These are phyloP conservation scores for Gryllus bimaculatus DNA, from an alignment of 1,140 invertebrate species.

Conservation along the genomic window DNA sequence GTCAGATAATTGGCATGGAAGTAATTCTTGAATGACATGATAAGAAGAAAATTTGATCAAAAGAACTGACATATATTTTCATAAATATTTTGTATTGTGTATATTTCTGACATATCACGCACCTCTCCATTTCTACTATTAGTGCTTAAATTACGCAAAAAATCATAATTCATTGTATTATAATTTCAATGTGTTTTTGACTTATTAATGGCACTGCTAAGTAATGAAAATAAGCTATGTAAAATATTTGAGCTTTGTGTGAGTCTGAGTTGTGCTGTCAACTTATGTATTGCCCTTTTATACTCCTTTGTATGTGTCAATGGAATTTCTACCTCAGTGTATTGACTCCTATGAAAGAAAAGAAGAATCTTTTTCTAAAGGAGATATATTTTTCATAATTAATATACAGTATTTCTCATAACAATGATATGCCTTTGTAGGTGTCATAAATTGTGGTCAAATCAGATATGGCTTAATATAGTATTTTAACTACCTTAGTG, in stretches of 20 bases:
- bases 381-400: constrained; percentile 2
- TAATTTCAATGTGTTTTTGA: neutral
- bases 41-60: neutral
- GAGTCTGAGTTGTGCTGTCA: too few species aligned
- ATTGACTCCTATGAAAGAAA: neutral
- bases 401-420: constrained; percentile 1
- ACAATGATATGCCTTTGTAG: neutral
- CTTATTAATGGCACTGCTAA: too few species aligned
- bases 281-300: neutral
- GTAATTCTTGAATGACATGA: too few species aligned
- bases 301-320: neutral
- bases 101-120: neutral
- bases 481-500: neutral
- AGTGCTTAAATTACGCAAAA: too few species aligned
- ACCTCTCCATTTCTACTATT: too few species aligned
- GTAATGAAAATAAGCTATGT: too few species aligned
- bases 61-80: neutral
- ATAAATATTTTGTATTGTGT: neutral
- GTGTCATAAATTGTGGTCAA: neutral
- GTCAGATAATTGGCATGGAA: too few species aligned
- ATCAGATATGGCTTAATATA: neutral
- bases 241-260: too few species aligned
- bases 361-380: neutral
- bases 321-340: constrained; percentile 4
- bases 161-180: neutral